Conservation (phyloP, 2,888 invertebrate genomes). For the Electrophaes corylata region DNA sequence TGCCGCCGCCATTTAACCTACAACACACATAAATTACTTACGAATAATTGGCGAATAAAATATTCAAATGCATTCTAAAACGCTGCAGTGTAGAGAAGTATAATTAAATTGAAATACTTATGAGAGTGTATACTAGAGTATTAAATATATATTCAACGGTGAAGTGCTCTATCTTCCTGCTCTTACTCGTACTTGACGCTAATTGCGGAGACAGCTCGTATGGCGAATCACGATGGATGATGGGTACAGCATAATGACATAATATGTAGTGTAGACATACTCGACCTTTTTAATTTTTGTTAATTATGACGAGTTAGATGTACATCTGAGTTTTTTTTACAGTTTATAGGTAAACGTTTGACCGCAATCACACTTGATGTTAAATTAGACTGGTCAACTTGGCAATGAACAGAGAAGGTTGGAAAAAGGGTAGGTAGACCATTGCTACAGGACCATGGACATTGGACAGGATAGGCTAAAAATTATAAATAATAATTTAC, state of each 20-base stretch:
- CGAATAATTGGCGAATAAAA: conserved; percentile 11
- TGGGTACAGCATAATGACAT: background rate
- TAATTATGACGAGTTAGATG: no score
- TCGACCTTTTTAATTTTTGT: background rate
- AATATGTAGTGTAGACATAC: background rate
- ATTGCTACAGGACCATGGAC: no score
- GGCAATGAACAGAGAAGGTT: no score
- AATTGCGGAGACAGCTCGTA: conserved; percentile 22
- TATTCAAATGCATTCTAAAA: conserved; percentile 13
- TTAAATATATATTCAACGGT: background rate
- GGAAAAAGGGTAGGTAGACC: no score
- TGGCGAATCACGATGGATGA: conserved; percentile 10
- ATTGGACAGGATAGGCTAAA: no score
- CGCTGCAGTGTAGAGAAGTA: background rate
- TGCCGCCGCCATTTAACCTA: conserved; percentile 41
- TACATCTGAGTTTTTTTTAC: no score
- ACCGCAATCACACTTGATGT: no score
- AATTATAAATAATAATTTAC: no score
- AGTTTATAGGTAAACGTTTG: no score
- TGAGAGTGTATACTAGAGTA: background rate
- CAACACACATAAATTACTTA: conserved; percentile 43
- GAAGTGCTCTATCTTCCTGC: conserved; percentile 23
- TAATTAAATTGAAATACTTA: background rate
- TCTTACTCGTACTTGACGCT: conserved; percentile 23
- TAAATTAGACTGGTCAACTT: no score